These are phyloP conservation scores for Menidia menidia DNA, from an alignment of 2,797 vertebrate species.

Conservation along the genomic window DNA sequence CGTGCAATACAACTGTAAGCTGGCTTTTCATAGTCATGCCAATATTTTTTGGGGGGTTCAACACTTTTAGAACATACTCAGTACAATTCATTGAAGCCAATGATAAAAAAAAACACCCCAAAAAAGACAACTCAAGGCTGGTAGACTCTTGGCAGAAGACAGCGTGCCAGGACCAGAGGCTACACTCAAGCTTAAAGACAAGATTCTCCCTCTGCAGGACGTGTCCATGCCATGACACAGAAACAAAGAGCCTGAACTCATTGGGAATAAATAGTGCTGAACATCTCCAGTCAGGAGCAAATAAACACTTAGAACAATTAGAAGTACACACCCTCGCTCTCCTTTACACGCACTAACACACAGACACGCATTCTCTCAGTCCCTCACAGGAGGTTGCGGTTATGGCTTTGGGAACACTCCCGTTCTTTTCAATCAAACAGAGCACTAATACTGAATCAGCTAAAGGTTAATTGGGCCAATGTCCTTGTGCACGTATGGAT, in stretches of 20 bases:
- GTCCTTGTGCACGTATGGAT: constrained; percentile 77
- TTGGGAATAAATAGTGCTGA: constrained; percentile 56
- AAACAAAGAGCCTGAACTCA: constrained; percentile 49
- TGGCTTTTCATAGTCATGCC: constrained; percentile 45
- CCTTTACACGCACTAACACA: not conserved
- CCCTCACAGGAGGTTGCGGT: constrained; percentile 65
- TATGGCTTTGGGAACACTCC: constrained; percentile 77
- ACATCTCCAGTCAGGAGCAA: constrained; percentile 34
- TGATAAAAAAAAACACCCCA: constrained; percentile 24
- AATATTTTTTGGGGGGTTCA: constrained; percentile 62
- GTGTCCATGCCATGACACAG: constrained; percentile 46
- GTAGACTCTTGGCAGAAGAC: constrained; percentile 57
- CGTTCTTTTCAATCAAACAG: constrained; percentile 77
- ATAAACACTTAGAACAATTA: constrained; percentile 15
- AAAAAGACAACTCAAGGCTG: constrained; percentile 51
- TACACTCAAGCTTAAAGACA: constrained; percentile 52
- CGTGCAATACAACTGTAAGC: constrained; percentile 39
- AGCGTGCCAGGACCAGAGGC: constrained; percentile 65
- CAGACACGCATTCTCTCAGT: constrained; percentile 23
- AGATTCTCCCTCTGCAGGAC: constrained; percentile 50
- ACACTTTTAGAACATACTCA: constrained; percentile 62
- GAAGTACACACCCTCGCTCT: constrained; percentile 20
- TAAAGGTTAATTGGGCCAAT: constrained; percentile 79
- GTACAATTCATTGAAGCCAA: constrained; percentile 54
- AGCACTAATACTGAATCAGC: constrained; percentile 73